Conservation (phyloP, 2,797 vertebrate species). For the Octomys mimax region DNA sequence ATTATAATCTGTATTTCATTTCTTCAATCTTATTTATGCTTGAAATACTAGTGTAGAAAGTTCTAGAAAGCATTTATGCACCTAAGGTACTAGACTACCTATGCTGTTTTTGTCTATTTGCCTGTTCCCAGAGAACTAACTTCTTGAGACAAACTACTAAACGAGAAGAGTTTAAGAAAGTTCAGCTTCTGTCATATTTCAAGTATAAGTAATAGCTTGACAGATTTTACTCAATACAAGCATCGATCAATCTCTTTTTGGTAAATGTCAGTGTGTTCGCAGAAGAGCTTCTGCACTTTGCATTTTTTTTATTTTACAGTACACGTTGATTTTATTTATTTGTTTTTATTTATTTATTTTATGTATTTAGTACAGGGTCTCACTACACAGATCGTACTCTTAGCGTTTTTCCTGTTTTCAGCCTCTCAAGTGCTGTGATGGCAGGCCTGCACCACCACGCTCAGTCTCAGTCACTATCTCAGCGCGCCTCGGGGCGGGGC, state of each 20-base stretch:
- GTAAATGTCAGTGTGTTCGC: conserved; percentile 21
- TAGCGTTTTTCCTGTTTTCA: too few species aligned
- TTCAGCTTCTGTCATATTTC: neutral
- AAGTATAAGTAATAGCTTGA: neutral
- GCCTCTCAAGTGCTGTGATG: too few species aligned
- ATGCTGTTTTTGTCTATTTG: neutral
- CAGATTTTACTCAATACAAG: conserved; percentile 32
- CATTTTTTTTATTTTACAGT: neutral
- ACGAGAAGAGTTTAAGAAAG: conserved; percentile 36
- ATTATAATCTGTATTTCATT: neutral
- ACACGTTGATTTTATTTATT: neutral
- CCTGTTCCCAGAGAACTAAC: neutral
- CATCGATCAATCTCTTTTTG: neutral
- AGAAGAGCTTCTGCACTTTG: neutral
- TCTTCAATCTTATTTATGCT: neutral
- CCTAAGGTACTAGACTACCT: conserved; percentile 19
- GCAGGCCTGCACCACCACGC: too few species aligned
- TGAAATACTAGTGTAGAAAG: neutral
- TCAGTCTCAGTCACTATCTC: too few species aligned
- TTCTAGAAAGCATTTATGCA: neutral
- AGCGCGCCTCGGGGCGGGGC: too few species aligned
- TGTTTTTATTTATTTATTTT: too few species aligned
- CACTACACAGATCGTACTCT: too few species aligned
- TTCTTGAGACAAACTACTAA: conserved; percentile 3
- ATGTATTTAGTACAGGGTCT: too few species aligned